phyloP scores from a whole-genome alignment of 2,888 invertebrate species.

The Eulithis testata region DNA sequence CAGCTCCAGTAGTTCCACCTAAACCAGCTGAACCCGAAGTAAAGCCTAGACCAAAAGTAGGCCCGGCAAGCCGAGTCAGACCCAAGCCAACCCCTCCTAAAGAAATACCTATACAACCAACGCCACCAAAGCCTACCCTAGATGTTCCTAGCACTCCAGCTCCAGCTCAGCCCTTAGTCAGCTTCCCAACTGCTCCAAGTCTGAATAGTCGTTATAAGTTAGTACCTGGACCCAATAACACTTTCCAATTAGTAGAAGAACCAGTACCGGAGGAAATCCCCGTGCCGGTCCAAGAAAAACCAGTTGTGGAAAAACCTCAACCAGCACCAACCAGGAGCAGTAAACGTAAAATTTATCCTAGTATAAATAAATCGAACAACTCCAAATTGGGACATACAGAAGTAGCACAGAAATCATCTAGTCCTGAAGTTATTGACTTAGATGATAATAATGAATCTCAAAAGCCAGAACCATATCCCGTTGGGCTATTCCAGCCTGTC shows the following conservation, averaged over 20 bases:
- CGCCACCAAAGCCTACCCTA: constrained; percentile 25
- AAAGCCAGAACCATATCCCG: constrained; percentile 66
- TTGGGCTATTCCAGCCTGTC: constrained; percentile 71
- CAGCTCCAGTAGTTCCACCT: constrained; percentile 1
- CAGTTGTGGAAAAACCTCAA: constrained; percentile 17
- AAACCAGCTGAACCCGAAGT: constrained; percentile 36
- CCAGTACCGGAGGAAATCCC: constrained; percentile 9
- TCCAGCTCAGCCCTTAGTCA: constrained; percentile 53
- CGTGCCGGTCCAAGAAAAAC: constrained; percentile 1
- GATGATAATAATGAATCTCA: constrained; percentile 41
- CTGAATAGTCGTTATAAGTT: constrained; percentile 69
- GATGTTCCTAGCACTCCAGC: constrained; percentile 27
- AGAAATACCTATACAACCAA: constrained; percentile 35
- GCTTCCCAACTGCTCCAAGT: constrained; percentile 60
- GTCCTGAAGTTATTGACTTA: constrained; percentile 49
- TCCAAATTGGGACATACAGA: constrained; percentile 28
- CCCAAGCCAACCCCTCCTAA: constrained; percentile 27
- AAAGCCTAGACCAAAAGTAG: constrained; percentile 65
- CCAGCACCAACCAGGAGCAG: constrained; percentile 27
- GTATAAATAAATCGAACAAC: constrained; percentile 7
- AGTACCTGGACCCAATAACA: constrained; percentile 74
- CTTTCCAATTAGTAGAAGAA: constrained; percentile 70
- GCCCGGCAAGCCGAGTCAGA: constrained; percentile 74
- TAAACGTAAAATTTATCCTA: constrained; percentile 33
- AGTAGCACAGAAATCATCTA: constrained; percentile 31